Evolutionary conservation across 2,797 vertebrate species (phyloP).

Genomic region (Adrianichthys oophorus): DNA sequence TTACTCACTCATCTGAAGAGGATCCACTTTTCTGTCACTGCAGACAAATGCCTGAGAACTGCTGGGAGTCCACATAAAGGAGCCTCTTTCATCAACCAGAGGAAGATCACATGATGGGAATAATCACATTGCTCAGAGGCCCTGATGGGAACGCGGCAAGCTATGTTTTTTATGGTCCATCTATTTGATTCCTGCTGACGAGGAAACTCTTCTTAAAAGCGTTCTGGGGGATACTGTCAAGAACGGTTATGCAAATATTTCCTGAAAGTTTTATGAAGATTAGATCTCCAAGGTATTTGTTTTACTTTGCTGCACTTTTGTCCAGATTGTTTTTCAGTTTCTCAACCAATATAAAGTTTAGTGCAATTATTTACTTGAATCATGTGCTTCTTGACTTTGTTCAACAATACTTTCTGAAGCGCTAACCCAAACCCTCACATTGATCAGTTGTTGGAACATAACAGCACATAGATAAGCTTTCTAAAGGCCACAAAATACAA

Average conservation of each 20-base stretch:
- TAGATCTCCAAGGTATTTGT: neutral
- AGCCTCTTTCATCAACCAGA: slow-evolving; percentile 67
- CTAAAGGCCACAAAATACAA: no score
- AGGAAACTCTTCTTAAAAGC: no score
- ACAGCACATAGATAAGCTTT: no score
- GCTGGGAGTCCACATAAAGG: slow-evolving; percentile 55
- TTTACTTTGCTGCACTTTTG: neutral
- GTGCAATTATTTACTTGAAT: no score
- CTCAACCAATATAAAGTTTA: no score
- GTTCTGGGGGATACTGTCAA: no score
- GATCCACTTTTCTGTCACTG: slow-evolving; percentile 13
- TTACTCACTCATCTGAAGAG: slow-evolving; percentile 59
- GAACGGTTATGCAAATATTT: neutral
- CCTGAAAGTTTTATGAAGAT: neutral
- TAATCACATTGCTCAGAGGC: slow-evolving; percentile 70
- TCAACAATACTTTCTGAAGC: no score
- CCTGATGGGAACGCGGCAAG: slow-evolving; percentile 9
- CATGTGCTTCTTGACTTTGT: no score
- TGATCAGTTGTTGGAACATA: no score
- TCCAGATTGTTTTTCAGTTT: neutral
- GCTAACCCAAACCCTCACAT: no score
- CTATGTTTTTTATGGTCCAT: neutral
- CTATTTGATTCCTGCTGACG: no score
- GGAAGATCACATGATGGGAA: slow-evolving; percentile 79
- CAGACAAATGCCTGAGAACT: slow-evolving; percentile 28